Conservation (phyloP, 2,797 vertebrate species). For the Sebastes hubbsi region DNA sequence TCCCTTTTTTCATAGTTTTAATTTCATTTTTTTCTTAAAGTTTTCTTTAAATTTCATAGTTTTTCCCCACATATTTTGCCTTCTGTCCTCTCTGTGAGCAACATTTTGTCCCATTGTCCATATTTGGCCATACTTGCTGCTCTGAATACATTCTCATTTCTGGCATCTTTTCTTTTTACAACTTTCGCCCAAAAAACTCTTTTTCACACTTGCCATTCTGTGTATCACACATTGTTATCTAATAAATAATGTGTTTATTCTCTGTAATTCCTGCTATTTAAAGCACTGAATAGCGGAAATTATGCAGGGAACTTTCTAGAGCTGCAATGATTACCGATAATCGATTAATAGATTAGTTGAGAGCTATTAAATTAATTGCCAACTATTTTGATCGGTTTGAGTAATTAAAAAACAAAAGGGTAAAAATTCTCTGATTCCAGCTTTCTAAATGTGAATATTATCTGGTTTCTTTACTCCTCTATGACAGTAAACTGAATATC, state of each 20-base stretch:
- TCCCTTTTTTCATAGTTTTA: not conserved
- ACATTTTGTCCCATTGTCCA: not conserved
- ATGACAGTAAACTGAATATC: no score
- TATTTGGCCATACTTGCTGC: not conserved
- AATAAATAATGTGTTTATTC: not conserved
- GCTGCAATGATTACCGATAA: no score
- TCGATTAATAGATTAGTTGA: no score
- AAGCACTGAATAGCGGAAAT: no score
- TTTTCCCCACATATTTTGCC: not conserved
- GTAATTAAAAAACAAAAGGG: no score
- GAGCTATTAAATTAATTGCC: no score
- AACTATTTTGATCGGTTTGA: no score
- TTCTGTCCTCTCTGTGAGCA: not conserved
- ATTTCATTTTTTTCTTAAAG: not conserved
- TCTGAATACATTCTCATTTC: not conserved
- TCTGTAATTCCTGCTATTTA: not conserved
- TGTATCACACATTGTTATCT: not conserved
- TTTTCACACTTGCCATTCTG: not conserved
- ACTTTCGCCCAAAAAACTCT: not conserved
- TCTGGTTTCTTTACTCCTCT: no score
- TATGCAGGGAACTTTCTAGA: no score
- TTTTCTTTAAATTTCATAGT: not conserved
- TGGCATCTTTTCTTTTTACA: not conserved
- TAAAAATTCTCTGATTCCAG: no score
- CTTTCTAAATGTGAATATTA: no score